These are phyloP conservation scores for Meloidogyne exigua DNA, from an alignment of 1,140 invertebrate species.

Conservation along the genomic window DNA sequence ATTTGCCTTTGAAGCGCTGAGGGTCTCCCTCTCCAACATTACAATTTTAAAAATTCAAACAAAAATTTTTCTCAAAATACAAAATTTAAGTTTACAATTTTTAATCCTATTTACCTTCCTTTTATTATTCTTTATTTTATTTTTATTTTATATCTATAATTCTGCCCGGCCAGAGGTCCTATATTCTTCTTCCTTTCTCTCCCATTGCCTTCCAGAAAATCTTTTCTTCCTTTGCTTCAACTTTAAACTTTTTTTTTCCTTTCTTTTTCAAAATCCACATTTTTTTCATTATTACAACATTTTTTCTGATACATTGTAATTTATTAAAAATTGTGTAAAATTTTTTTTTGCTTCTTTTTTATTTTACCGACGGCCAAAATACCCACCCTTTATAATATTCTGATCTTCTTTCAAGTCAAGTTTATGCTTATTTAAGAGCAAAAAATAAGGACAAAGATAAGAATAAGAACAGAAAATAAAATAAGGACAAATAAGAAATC, in stretches of 20 bases:
- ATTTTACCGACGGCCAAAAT: background rate
- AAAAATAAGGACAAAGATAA: too few relatives aligned
- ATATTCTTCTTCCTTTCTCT: too few relatives aligned
- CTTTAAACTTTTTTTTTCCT: background rate
- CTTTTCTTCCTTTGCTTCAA: background rate
- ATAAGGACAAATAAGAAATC: too few relatives aligned
- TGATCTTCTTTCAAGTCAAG: too few relatives aligned
- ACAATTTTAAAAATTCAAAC: too few relatives aligned
- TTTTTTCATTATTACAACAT: background rate
- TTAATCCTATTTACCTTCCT: background rate
- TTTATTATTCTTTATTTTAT: background rate
- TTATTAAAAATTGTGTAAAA: conserved; percentile 5
- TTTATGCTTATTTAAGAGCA: too few relatives aligned
- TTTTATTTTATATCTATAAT: background rate
- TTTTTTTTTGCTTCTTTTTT: background rate
- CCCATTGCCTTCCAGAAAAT: background rate
- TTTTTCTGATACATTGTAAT: background rate
- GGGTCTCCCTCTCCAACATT: too few relatives aligned
- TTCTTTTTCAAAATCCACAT: background rate
- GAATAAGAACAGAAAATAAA: too few relatives aligned
- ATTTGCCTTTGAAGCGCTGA: background rate
- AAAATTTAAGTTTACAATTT: background rate
- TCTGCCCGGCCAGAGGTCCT: background rate
- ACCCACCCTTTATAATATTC: too few relatives aligned
- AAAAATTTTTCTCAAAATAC: too few relatives aligned